Evolutionary conservation across 2,113 vertebrate genomes (phyloP).

Genomic region (Tragelaphus buxtoni): DNA sequence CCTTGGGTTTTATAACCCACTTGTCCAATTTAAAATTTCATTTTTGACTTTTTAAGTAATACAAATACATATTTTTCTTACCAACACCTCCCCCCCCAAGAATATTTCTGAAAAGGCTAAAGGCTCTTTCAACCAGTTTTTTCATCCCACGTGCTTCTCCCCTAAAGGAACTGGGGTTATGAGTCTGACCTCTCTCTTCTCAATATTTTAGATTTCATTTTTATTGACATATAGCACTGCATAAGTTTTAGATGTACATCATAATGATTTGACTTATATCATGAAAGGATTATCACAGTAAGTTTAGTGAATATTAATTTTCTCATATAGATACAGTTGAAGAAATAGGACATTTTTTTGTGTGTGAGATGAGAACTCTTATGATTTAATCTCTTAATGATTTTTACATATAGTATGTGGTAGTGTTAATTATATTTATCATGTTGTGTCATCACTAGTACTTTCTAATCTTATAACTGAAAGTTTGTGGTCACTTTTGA

Average conservation of each 20-base stretch:
- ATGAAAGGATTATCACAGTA: not conserved
- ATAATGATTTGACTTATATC: not conserved
- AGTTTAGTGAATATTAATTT: not conserved
- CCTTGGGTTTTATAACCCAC: not conserved
- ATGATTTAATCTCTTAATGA: not conserved
- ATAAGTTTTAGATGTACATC: no score
- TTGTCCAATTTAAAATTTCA: not conserved
- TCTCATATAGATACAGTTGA: not conserved
- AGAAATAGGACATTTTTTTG: not conserved
- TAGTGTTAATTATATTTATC: not conserved
- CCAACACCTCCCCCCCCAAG: rapidly evolving
- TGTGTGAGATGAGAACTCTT: not conserved
- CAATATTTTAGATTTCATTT: not conserved
- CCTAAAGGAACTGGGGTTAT: not conserved
- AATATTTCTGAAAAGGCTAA: not conserved
- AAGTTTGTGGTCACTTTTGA: not conserved
- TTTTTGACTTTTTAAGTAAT: not conserved
- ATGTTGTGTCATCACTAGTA: not conserved
- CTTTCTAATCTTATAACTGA: not conserved
- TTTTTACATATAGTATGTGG: not conserved
- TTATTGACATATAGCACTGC: not conserved
- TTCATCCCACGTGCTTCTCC: not conserved
- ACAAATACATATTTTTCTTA: not conserved
- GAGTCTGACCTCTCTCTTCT: not conserved
- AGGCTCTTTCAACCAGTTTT: not conserved